phyloP scores from a whole-genome alignment of 2,797 vertebrate species.

The Mormyrus proboscirostris region DNA sequence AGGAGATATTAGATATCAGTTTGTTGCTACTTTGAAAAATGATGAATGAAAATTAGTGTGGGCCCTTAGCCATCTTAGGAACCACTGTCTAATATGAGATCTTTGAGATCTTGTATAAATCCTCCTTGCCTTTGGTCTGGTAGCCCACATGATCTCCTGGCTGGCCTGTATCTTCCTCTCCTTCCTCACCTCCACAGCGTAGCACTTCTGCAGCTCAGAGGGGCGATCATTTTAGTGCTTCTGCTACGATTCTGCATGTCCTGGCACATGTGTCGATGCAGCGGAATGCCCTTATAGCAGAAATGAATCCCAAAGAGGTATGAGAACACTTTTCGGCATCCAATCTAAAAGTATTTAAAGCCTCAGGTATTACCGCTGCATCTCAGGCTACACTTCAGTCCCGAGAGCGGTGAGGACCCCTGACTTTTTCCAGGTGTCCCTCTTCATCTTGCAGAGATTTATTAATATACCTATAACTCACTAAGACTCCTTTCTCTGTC shows the following conservation, averaged over 20 bases:
- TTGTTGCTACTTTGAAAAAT: neutral
- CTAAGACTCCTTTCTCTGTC: neutral
- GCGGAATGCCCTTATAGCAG: neutral
- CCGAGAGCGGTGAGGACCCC: neutral
- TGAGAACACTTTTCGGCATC: neutral
- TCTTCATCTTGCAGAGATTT: neutral
- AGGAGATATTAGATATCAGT: neutral
- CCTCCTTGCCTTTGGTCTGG: neutral
- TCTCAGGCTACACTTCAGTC: neutral
- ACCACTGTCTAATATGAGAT: neutral
- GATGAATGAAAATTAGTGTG: neutral
- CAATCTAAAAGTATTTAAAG: neutral
- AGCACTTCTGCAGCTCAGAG: neutral
- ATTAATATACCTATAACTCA: neutral
- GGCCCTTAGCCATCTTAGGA: neutral
- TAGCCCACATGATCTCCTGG: neutral
- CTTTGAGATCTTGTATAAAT: neutral
- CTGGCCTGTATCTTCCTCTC: neutral
- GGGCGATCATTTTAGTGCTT: neutral
- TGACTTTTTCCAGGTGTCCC: neutral
- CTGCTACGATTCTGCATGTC: neutral
- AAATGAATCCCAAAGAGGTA: neutral
- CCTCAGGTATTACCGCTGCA: neutral
- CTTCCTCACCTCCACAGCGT: neutral
- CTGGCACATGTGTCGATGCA: neutral